Percentiles rank a stretch among this genome's conserved stretches.
Conservation (phyloP, 2,797 vertebrate species). For the Danio tinwini region DNA sequence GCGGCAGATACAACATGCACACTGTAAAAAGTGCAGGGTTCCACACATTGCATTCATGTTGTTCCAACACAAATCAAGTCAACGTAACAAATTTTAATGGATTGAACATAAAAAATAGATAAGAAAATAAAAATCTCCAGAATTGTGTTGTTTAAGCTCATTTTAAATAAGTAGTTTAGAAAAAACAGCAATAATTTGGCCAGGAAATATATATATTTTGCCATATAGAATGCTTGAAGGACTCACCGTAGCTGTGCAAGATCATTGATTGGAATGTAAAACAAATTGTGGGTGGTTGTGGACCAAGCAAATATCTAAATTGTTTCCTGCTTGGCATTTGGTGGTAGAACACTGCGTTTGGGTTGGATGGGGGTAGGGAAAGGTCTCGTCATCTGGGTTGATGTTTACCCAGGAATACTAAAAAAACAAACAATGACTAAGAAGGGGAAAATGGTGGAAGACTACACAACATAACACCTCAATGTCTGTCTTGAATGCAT, state of each 20-base stretch:
- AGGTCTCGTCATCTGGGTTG: slow-evolving; percentile 47
- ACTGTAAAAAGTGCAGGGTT: too few species aligned
- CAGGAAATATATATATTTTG: too few species aligned
- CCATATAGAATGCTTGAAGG: slow-evolving; percentile 15
- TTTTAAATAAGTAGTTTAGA: too few species aligned
- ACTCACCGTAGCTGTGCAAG: slow-evolving; percentile 31
- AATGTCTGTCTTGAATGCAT: background rate
- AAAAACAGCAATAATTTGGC: too few species aligned
- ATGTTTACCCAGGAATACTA: slow-evolving; percentile 56
- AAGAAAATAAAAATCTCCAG: too few species aligned
- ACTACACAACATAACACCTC: background rate
- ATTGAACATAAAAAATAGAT: too few species aligned
- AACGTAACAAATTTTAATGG: too few species aligned
- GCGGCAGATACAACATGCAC: too few species aligned
- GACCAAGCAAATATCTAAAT: slow-evolving; percentile 32
- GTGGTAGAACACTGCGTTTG: background rate
- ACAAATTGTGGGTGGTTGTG: slow-evolving; percentile 40
- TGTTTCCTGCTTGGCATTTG: slow-evolving; percentile 49
- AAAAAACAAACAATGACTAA: slow-evolving; percentile 57
- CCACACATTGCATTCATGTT: too few species aligned
- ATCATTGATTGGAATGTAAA: slow-evolving; percentile 45
- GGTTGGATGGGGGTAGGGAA: slow-evolving; percentile 39
- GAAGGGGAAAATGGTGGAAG: background rate
- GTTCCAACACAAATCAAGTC: too few species aligned
- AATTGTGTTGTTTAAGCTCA: too few species aligned